Evolutionary conservation across 2,113 vertebrate species (phyloP).

Genomic region (Barbus barbus): DNA sequence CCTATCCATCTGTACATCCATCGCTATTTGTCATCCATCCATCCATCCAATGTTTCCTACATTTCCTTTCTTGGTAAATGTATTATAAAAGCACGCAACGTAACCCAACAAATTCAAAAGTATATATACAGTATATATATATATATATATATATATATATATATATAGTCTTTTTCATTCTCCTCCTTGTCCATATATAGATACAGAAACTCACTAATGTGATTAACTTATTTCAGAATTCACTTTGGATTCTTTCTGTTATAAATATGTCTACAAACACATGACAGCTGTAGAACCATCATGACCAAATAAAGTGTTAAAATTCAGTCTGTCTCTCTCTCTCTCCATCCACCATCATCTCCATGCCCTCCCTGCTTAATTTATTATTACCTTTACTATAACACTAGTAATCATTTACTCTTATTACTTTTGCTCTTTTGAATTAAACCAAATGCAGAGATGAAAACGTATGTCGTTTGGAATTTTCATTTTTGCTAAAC

Average conservation of each 20-base stretch:
- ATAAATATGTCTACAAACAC: background rate
- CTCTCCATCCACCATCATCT: background rate
- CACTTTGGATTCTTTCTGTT: constrained; percentile 6
- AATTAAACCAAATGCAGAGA: background rate
- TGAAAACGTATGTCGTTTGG: background rate
- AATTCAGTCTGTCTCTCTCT: constrained; percentile 2
- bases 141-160: no score
- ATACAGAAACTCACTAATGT: background rate
- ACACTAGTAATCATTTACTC: background rate
- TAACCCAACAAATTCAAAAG: no score
- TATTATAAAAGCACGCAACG: background rate
- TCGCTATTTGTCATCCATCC: background rate
- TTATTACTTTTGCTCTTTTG: background rate
- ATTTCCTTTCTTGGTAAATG: no score
- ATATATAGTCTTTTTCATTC: background rate
- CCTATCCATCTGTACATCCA: no score
- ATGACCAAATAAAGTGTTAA: constrained; percentile 35
- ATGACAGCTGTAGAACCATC: constrained; percentile 1
- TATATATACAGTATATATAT: background rate
- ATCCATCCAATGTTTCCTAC: background rate
- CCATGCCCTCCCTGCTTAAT: background rate
- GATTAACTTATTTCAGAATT: background rate
- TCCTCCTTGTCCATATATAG: background rate
- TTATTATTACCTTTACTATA: background rate
- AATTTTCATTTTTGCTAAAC: background rate